phyloP scores from a whole-genome alignment of 1,140 invertebrate genomes.

The Neuroterus valhalla region DNA sequence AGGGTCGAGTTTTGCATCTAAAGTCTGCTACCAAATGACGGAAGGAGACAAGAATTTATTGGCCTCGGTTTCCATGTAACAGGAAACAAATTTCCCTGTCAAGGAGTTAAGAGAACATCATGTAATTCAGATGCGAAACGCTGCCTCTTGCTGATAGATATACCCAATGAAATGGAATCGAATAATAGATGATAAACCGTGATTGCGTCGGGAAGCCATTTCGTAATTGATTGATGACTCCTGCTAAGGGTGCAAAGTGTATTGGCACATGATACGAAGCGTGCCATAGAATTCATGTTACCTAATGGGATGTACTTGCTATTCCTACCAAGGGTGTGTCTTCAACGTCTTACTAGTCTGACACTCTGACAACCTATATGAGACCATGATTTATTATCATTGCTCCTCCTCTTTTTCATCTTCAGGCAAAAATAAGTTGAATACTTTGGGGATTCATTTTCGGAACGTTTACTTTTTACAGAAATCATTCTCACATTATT shows the following conservation, averaged over 20 bases:
- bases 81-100: conserved; percentile 12
- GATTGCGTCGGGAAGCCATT: conserved; percentile 17
- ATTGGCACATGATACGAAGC: conserved; percentile 28
- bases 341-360: conserved; percentile 8
- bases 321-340: background rate
- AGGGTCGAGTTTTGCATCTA: background rate
- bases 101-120: conserved; percentile 23
- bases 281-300: conserved; percentile 17
- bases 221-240: conserved; percentile 24
- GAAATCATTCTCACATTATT: background rate
- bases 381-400: conserved; percentile 21
- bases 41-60: background rate
- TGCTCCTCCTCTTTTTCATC: background rate
- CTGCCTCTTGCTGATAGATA: background rate
- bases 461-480: background rate
- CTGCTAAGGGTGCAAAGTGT: conserved; percentile 24
- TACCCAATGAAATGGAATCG: conserved; percentile 27
- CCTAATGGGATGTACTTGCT: conserved; percentile 28
- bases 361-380: background rate
- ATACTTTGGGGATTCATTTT: background rate
- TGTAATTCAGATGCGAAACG: conserved; percentile 26
- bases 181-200: conserved; percentile 29
- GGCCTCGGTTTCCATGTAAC: conserved; percentile 4
- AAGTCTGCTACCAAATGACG: background rate
- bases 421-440: background rate